Evolutionary conservation across 2,888 invertebrate genomes (phyloP), one percentile per base, ranked within the genome.

Genomic region (Phyllotreta striolata): DNA sequence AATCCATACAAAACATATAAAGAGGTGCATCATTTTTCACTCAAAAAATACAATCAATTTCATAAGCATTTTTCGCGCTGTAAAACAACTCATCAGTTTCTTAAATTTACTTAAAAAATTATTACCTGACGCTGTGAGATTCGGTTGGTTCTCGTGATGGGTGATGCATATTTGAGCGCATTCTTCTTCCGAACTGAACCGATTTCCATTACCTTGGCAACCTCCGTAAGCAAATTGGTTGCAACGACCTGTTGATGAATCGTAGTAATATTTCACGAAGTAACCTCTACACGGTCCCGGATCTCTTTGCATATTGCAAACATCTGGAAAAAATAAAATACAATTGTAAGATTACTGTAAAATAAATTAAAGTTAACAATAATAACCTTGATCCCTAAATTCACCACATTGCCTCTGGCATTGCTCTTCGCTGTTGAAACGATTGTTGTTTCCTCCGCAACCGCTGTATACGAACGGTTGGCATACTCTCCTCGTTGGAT

Each of bases 201-300:
- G 84, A 80, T 96, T 96, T 55, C 91, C 90, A 72, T 92, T 93
- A 38, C 95, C 95, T 40, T 84, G 86, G 78, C 95, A 96, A 63
- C 95, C 95, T 40, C 93, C 89, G 77, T 91, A 96, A 1, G 83
- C 81, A 80, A 93, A 96, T 67, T 85, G 82, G 57, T 84, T 83
- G 78, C 96, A 96, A 40, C 82, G 80, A 9, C 87, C 86, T 0
- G 83, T 80, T 0, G 74, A 73, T 9, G 80, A 77, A 75, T 93
- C 88, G 81, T 87, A 95, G 82, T 88, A 93, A 81, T 86, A 89
- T 79, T 92, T 91, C 6, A 81, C 81, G 72, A 89, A 85, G 65
- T 84, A 82, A 0, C 85, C 88, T 24, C 84, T 82, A 77, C 95
- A 95, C 3, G 89, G 87, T 13, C 95, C 95, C 37, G 86, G 80